phyloP scores from a whole-genome alignment of 1,140 invertebrate genomes.

The Eulimnadia texana region DNA sequence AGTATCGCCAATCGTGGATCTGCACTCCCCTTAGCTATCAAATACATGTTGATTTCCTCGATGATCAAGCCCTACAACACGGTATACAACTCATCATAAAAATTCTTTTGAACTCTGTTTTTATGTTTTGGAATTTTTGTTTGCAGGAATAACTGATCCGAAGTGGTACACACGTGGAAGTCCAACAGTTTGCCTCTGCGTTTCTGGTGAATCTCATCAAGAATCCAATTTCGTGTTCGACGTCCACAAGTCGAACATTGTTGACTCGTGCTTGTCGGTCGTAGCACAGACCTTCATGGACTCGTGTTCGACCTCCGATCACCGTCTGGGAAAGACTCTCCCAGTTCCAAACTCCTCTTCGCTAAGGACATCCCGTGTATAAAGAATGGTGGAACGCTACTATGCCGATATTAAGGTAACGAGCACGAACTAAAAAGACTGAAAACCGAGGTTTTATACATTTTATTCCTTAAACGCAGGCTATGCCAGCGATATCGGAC shows the following conservation, averaged over 20 bases:
- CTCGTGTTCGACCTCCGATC: constrained; percentile 96
- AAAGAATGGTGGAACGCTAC: constrained; percentile 96
- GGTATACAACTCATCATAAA: constrained; percentile 24
- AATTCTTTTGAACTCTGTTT: not conserved
- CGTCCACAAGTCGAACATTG: constrained; percentile 97
- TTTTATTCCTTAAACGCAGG: too few relatives aligned
- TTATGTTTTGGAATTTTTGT: too few relatives aligned
- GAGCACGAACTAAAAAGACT: too few relatives aligned
- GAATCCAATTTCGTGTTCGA: constrained; percentile 99
- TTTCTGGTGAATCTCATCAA: constrained; percentile 99
- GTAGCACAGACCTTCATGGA: constrained; percentile 99
- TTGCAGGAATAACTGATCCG: constrained; percentile 70
- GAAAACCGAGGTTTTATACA: too few relatives aligned
- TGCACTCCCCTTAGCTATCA: constrained; percentile 90
- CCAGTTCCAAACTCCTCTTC: constrained; percentile 94
- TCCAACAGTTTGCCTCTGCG: constrained; percentile 70
- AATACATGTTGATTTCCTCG: constrained; percentile 99
- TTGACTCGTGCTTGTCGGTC: constrained; percentile 95
- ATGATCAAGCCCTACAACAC: constrained; percentile 92
- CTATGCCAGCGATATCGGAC: constrained; percentile 94
- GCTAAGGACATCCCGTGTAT: constrained; percentile 98
- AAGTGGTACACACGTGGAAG: constrained; percentile 99
- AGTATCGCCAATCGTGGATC: constrained; percentile 89
- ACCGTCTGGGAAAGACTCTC: constrained; percentile 95
- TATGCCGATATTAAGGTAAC: constrained; percentile 70